A percentile compares a stretch with the other conserved stretches of the same genome.
Evolutionary conservation across 2,113 vertebrate genomes (phyloP).

Genomic region (Cromileptes altivelis): DNA sequence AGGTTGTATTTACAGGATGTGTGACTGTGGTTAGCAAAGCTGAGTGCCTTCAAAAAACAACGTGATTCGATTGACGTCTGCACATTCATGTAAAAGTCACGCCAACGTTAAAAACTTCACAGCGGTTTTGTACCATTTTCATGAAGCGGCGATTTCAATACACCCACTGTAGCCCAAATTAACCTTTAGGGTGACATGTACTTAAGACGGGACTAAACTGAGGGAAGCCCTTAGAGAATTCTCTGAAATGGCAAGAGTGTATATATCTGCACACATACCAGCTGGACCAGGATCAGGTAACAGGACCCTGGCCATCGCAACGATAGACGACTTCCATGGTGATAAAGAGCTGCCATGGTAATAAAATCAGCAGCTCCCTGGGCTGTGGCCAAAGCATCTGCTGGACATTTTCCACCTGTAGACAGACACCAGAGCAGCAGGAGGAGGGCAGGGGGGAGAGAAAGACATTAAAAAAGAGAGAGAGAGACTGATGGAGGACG

Average conservation of each 20-base stretch:
- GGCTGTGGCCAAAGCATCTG: slow-evolving; percentile 42
- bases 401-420: slow-evolving; percentile 57
- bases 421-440: slow-evolving; percentile 31
- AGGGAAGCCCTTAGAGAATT: slow-evolving; percentile 8
- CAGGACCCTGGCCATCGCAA: slow-evolving; percentile 6
- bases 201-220: slow-evolving; percentile 6
- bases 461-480: not conserved
- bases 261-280: slow-evolving; percentile 25
- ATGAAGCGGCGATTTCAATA: not conserved
- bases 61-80: not conserved
- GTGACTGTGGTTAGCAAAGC: not conserved
- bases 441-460: not conserved
- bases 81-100: not conserved
- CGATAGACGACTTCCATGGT: slow-evolving; percentile 23
- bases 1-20: slow-evolving; percentile 3
- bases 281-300: slow-evolving; percentile 45
- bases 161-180: not conserved
- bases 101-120: not conserved
- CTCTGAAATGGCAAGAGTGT: not conserved
- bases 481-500: not conserved
- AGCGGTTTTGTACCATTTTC: not conserved
- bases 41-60: not conserved
- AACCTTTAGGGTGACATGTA: not conserved
- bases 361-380: slow-evolving; percentile 50
- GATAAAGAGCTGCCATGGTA: slow-evolving; percentile 49